Conservation (phyloP, 2,113 vertebrate species). For the Hippocampus comes region DNA sequence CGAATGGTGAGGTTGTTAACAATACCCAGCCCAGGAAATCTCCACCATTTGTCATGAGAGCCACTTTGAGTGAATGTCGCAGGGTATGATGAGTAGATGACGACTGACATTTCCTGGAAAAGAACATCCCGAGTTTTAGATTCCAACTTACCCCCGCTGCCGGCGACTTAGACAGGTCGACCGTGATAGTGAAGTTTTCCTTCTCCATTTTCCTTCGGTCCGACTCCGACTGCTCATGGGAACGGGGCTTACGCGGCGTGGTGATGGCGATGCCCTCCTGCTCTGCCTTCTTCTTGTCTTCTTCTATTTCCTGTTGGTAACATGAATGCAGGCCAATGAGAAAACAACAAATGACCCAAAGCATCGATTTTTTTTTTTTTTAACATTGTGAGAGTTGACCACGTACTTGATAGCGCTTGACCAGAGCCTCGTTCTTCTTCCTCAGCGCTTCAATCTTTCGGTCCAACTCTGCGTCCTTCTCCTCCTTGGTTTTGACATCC, state of each 20-base stretch:
- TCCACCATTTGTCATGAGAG: background rate
- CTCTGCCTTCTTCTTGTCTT: conserved; percentile 86
- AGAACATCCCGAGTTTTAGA: background rate
- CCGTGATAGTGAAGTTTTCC: conserved; percentile 72
- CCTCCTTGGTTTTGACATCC: conserved; percentile 86
- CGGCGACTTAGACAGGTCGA: conserved; percentile 65
- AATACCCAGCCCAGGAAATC: no score
- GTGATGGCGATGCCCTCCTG: conserved; percentile 85
- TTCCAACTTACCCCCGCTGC: conserved; percentile 52
- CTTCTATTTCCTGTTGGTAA: conserved; percentile 83
- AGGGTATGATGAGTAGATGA: background rate
- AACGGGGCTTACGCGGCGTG: conserved; percentile 70
- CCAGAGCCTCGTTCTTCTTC: conserved; percentile 87
- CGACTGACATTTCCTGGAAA: background rate
- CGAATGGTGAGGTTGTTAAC: no score
- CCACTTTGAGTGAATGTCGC: background rate
- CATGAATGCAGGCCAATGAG: background rate
- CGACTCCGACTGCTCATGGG: conserved; percentile 50
- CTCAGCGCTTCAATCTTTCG: conserved; percentile 84
- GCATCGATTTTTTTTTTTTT: background rate
- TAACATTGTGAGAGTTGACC: background rate
- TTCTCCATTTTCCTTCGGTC: conserved; percentile 72
- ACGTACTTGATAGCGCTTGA: conserved; percentile 82
- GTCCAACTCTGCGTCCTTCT: conserved; percentile 89
- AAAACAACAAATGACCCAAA: background rate